Evolutionary conservation across 2,113 vertebrate species (phyloP), one percentile per base, ranked within the genome.

Genomic region (Egretta garzetta): DNA sequence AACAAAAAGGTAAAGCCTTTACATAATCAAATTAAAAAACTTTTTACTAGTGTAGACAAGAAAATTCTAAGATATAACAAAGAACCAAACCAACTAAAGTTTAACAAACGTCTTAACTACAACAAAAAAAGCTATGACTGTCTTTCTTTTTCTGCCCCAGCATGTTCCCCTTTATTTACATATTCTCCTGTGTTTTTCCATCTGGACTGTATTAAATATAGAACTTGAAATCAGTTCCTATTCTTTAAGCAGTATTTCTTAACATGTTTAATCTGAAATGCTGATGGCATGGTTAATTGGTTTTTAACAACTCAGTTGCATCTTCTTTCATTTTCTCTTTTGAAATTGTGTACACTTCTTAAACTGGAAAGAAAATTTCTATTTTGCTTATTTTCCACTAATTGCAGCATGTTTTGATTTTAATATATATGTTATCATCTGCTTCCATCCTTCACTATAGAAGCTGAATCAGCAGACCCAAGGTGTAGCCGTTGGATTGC

Each of bases 401-500:
- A 56, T 89, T 96, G 85, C 72, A 96, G 35, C 37, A 86, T 28
- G 2, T 91, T 97, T 64, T 88, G 86, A 82, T 95, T 95, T 93
- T 94, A 77, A 49, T 41, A 21, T 43, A 41, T 70, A 74, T 76
- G n/a, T 94, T 90, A 75, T 53, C 33, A 74, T 92, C 88, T 92
- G 56, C n/a, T 92, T 93, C 77, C 62, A 77, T 95, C 90, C 80
- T 90, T 93, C 35, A 90, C 62, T 83, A 74, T 6, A 5, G 7
- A 75, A 68, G 70, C 79, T 97, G 96, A 98, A 77, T 96, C 96
- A 95, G 92, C 77, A 82, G 37, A 73, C 19, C 37, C 58, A 91
- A 97, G 83, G 64, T 91, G 67, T 75, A 90, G 86, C 83, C 66
- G 68, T 70, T 95, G 86, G 62, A 87, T 79, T 93, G 66, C 70